Conservation (phyloP, 2,113 vertebrate species). For the Colinus virginianus region DNA sequence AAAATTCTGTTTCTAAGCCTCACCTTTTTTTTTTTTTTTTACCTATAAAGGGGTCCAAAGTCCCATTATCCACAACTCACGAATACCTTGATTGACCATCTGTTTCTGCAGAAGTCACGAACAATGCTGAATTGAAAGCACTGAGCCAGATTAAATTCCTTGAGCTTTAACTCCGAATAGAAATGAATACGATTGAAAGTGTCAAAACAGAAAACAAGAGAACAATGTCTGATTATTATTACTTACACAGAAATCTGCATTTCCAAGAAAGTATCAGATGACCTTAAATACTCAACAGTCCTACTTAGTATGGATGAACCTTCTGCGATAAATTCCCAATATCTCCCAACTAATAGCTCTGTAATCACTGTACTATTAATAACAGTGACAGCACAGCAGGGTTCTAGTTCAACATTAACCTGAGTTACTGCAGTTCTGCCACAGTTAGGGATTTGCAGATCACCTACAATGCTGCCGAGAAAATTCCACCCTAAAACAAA, state of each 20-base stretch:
- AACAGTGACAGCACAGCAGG: background rate
- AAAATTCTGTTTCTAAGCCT: background rate
- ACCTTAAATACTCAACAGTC: background rate
- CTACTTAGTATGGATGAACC: background rate
- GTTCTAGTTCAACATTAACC: background rate
- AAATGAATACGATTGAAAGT: background rate
- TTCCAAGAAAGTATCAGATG: background rate
- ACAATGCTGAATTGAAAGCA: background rate
- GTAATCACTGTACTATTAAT: background rate
- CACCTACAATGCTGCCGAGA: background rate
- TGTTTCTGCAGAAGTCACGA: background rate
- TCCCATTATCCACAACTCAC: background rate
- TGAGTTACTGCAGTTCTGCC: background rate
- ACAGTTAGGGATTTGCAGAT: background rate
- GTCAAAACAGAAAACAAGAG: background rate
- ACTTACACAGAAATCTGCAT: background rate
- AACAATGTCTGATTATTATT: background rate
- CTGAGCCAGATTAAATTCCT: background rate
- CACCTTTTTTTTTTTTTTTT: background rate
- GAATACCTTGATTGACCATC: fast-evolving
- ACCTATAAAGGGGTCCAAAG: no score
- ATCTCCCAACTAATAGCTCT: background rate
- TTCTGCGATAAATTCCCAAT: background rate
- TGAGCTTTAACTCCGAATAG: background rate
- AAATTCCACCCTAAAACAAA: background rate